Evolutionary conservation across 2,888 invertebrate genomes (phyloP).

Genomic region (Epinotia demarniana): DNA sequence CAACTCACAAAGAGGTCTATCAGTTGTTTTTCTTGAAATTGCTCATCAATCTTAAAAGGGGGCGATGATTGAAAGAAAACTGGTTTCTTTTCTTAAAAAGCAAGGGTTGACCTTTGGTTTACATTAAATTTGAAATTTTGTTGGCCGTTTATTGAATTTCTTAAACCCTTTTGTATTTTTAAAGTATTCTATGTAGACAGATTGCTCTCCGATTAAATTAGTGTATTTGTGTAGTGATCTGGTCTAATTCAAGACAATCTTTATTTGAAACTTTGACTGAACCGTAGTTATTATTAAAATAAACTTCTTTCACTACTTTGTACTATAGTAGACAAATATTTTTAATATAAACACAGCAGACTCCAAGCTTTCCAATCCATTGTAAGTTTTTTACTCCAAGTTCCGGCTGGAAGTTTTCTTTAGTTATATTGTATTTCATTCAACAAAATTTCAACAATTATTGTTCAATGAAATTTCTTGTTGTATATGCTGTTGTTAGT

Average conservation of each 20-base stretch:
- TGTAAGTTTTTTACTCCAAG: constrained; percentile 25
- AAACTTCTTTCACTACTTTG: constrained; percentile 4
- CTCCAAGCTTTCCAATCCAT: constrained; percentile 14
- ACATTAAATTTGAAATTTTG: constrained; percentile 63
- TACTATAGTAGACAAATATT: constrained; percentile 8
- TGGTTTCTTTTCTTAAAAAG: constrained; percentile 68
- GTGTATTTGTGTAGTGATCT: background rate
- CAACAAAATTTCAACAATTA: constrained; percentile 23
- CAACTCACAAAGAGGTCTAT: background rate
- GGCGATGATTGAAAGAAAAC: constrained; percentile 79
- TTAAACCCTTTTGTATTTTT: background rate
- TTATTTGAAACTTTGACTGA: background rate
- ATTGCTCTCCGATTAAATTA: background rate
- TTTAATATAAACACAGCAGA: constrained; percentile 39
- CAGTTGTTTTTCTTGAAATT: constrained; percentile 23
- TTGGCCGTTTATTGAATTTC: background rate
- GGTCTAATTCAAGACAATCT: background rate
- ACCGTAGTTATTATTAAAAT: constrained; percentile 19
- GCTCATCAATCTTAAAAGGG: constrained; percentile 30
- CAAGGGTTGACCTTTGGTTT: constrained; percentile 72
- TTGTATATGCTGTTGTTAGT: constrained; percentile 14
- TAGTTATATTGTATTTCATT: constrained; percentile 27
- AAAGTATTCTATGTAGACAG: constrained; percentile 1
- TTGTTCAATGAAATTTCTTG: constrained; percentile 19
- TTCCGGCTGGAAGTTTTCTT: constrained; percentile 4